phyloP scores from a whole-genome alignment of 2,113 vertebrate genomes.

The Puffinus mauretanicus region DNA sequence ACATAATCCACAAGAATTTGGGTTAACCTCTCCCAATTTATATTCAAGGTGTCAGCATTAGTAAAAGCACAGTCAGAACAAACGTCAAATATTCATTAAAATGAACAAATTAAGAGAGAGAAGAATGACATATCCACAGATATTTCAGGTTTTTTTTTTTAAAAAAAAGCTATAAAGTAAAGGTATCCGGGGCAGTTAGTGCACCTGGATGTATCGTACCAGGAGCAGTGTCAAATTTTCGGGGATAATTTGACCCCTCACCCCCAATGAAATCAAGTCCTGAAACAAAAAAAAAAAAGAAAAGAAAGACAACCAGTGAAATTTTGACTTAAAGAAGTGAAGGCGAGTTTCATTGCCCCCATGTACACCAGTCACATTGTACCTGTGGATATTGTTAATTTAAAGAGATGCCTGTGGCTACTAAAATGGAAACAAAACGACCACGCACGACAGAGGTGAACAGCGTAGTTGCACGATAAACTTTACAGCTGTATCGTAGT shows the following conservation, averaged over 20 bases:
- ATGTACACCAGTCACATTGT: background rate
- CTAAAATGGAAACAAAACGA: background rate
- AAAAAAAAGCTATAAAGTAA: conserved; percentile 47
- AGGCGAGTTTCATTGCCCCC: background rate
- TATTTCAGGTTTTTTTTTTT: conserved; percentile 6
- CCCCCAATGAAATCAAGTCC: conserved; percentile 91
- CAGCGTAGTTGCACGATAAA: background rate
- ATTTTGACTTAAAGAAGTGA: conserved; percentile 48
- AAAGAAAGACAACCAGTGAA: conserved; percentile 71
- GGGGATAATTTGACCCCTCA: conserved; percentile 91
- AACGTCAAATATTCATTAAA: conserved; percentile 23
- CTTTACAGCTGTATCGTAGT: background rate
- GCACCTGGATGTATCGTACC: conserved; percentile 85
- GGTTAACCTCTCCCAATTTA: background rate
- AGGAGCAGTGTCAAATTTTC: conserved; percentile 92
- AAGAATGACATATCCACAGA: conserved; percentile 71
- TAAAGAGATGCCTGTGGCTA: background rate
- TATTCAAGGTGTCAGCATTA: conserved; percentile 25
- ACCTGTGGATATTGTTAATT: conserved; percentile 72
- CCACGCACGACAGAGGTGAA: background rate
- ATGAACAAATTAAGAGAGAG: conserved; percentile 19
- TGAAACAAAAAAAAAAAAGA: conserved; percentile 74
- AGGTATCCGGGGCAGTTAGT: conserved; percentile 73
- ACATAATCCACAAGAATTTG: background rate
- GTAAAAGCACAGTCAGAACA: conserved; percentile 59